Conservation (phyloP, 2,113 vertebrate species). For the Perca fluviatilis region DNA sequence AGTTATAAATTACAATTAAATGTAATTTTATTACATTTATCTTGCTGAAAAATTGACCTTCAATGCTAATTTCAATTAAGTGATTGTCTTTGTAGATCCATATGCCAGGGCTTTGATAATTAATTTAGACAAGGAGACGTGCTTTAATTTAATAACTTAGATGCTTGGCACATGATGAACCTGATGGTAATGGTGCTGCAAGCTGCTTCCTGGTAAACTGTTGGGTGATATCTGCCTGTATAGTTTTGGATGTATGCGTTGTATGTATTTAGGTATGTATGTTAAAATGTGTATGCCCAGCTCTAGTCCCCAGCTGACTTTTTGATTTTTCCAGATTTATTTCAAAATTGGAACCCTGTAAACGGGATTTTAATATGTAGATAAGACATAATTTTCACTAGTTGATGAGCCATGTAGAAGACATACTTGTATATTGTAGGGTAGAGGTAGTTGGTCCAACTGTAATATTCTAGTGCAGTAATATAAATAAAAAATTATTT, state of each 20-base stretch:
- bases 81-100: conserved; percentile 39
- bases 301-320: not conserved
- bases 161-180: not conserved
- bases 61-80: conserved; percentile 44
- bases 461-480: not conserved
- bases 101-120: conserved; percentile 22
- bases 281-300: not conserved
- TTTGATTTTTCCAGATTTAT: not conserved
- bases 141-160: conserved; percentile 48
- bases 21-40: conserved; percentile 59
- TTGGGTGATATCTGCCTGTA: not conserved
- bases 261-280: not conserved
- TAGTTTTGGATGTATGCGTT: not conserved
- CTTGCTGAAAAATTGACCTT: conserved; percentile 50
- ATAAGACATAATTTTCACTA: not conserved
- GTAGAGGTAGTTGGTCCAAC: not conserved
- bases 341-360: not conserved
- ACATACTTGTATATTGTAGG: not conserved
- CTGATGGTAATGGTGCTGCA: not conserved
- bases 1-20: conserved; percentile 59
- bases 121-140: conserved; percentile 37
- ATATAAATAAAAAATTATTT: not conserved
- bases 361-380: not conserved
- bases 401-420: not conserved
- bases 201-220: conserved; percentile 5